Base-by-base conservation (phyloP, 1,140 invertebrate species). In the Thereuonema tuberculata region DNA sequence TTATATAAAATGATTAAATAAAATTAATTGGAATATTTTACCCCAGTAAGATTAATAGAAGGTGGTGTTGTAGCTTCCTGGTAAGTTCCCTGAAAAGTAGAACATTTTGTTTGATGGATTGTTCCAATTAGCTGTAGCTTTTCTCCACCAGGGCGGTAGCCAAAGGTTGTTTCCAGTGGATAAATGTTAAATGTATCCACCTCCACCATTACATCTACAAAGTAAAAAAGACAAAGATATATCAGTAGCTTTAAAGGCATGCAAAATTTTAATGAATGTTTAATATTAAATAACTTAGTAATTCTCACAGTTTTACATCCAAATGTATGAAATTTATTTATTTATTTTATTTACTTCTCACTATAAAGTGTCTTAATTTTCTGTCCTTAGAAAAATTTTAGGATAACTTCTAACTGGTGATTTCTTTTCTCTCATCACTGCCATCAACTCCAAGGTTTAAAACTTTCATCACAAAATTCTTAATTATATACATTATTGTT, bases 151-250 rank as follows among this genome's bases (percentile, higher is more conserved):
- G 62, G 60, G 54, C 65, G 50, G n/a, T 65, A 53, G n/a, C 69
- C 69, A 61, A 68, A 68, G 26, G 66, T 66, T 17, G 64, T 67
- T 59, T 69, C 63, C 17, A 70, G 59, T 15, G 69, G 69, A 23
- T 59, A 63, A 5, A 68, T 58, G 37, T 61, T 61, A 14, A 65
- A 46, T n/a, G 56, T 62, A 31, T 66, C 64, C 25, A 69, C 52
- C 53, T 65, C 61, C 26, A 70, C 62, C 23, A 67, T 60, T 5
- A 68, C 66, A 62, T 70, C 67, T 70, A 25, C 0, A 63, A 57
- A 50, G 48, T 1, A 62, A 20, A 28, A 20, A 29, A 23, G n/a
- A n/a, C 21, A 21, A 61, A 46, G 14, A n/a, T 24, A 17, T 53
- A 14, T 15, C 14, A 15, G 9, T 20, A 14, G 2, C 54, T 15